Evolutionary conservation across 2,113 vertebrate genomes (phyloP), one percentile per base, ranked within the genome.

Genomic region (Actinemys pallida): DNA sequence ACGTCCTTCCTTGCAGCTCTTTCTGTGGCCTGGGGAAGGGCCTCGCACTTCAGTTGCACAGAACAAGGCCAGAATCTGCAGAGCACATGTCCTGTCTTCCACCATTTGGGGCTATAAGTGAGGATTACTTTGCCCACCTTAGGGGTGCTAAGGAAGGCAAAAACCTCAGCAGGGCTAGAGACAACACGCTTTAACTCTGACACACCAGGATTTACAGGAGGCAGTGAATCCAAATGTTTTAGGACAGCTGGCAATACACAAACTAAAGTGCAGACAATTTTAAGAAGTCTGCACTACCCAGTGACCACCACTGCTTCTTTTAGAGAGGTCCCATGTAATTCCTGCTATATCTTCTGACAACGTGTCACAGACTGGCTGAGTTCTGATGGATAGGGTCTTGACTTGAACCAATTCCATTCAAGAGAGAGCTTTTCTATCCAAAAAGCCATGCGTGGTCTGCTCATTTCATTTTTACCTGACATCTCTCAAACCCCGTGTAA

Each of bases 181-280:
- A 42, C 20, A 24, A 10, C 19, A 4, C 4, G 2, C 11, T 76
- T 45, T 45, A 45, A 76, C 39, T 45, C 19, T 25, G 35, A 9
- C 45, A 12, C 42, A 56, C 47, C 9, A 52, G 39, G 0, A 0
- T 1, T n/a, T 59, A 75, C 88, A 86, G 27, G 27, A 29, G n/a
- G 5, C 31, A 53, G 72, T 88, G 10, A 3, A 6, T 47, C 54
- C 47, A 59, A 52, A 59, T 9, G 2, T 69, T 24, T 4, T 0
- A 0, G 62, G 47, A 87, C 10, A 52, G 29, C 39, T 49, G 75
- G 29, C 76, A 17, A 27, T 35, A 14, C 47, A 72, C 56, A 19
- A 4, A 13, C 76, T 35, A 25, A 7, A n/a, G 62, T 19, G 62
- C 57, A 59, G 57, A 13, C 27, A 59, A 29, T 59, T 29, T 59